phyloP scores from a whole-genome alignment of 2,113 vertebrate genomes.

The Microtus pennsylvanicus region DNA sequence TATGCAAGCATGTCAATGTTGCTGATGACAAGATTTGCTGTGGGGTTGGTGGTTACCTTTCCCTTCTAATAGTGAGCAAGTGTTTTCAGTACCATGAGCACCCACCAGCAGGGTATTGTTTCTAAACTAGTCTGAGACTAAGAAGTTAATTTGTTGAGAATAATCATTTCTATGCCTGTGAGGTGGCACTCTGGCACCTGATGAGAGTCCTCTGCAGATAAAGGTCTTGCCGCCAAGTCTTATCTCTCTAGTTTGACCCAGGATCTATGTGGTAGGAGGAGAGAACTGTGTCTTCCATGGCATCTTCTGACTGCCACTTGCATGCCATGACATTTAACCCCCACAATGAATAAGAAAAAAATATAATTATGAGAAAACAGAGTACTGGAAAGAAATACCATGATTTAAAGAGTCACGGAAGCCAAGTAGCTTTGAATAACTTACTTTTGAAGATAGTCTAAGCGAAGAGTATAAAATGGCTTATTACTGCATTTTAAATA shows the following conservation, averaged over 20 bases:
- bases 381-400: not conserved
- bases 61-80: not conserved
- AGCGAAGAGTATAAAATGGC: slow-evolving; percentile 42
- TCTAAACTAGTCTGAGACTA: not conserved
- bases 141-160: slow-evolving; percentile 53
- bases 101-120: not conserved
- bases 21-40: not conserved
- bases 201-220: not conserved
- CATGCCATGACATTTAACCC: not conserved
- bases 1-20: not conserved
- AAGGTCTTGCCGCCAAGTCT: not conserved
- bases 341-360: not conserved
- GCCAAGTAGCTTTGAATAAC: slow-evolving; percentile 60
- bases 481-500: slow-evolving; percentile 52
- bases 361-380: slow-evolving; percentile 8
- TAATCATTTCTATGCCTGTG: not conserved
- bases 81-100: no score
- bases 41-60: not conserved
- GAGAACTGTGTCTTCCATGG: not conserved
- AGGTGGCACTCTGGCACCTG: not conserved
- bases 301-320: not conserved
- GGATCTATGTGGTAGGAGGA: no score
- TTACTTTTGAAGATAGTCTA: slow-evolving; percentile 45
- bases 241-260: not conserved
- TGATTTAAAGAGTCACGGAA: slow-evolving; percentile 8